Base-by-base conservation (phyloP, 92 coral and sea anemone genomes). In the Zoanthus gigantus region DNA sequence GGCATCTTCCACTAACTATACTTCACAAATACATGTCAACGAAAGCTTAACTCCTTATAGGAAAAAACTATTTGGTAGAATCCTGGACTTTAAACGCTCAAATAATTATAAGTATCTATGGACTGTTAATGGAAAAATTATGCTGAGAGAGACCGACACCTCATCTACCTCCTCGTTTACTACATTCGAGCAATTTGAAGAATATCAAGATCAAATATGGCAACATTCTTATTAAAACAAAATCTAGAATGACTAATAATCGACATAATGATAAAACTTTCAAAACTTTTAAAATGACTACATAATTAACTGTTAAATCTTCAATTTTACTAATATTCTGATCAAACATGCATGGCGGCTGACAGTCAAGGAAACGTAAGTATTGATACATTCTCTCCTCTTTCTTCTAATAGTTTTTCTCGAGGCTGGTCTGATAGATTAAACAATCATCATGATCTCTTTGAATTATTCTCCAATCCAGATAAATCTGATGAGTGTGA, bases 371-470 rank as follows among this genome's bases (percentile, higher is more conserved):
- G 77, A 81, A 81, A 52, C 58, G 87, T 81, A 82, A 73, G 90
- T 80, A 73, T 46, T 37, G 23, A 47, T 44, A 72, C 63, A 48
- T 81, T 75, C 47, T 71, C 45, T 72, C 15, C 60, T 23, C 31
- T 82, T 72, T 13, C 77, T 68, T 80, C 34, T 67, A 60, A 89
- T 74, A 82, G 88, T 32, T 71, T 89, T 52, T 29, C 83, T 89
- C 84, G 92, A 52, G 77, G 88, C 88, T 83, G 92, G 85, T 74
- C 89, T 52, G 89, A 89, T 68, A 69, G 82, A 58, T 66, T 53
- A 18, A 85, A 60, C 32, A 42, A 85, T 78, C 77, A 83, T 76
- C 60, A 73, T 31, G 89, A 89, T 71, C 86, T 89, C 76, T 78
- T 77, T 67, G 82, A 84, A 14, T 69, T 88, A 72, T 88, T 88